A percentile compares a stretch with the other conserved stretches of the same genome.
phyloP scores from a whole-genome alignment of 2,797 vertebrate genomes.

The Oryzias dopingdopingensis region DNA sequence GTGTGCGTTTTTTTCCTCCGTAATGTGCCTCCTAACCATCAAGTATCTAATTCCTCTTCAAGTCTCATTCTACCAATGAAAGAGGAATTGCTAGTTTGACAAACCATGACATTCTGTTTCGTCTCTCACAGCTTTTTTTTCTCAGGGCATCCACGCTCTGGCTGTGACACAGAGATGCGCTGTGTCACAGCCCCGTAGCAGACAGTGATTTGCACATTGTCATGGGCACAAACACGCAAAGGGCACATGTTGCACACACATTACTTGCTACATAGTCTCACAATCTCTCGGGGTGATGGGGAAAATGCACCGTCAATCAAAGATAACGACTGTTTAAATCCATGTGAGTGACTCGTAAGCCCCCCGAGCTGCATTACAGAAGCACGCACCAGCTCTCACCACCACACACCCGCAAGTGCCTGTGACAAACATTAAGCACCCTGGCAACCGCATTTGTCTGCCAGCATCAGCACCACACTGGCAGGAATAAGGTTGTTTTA shows the following conservation, averaged over 20 bases:
- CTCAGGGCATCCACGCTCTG: conserved; percentile 23
- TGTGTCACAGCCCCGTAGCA: conserved; percentile 50
- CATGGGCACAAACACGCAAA: conserved; percentile 26
- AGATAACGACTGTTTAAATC: conserved; percentile 18
- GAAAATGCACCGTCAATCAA: conserved; percentile 2
- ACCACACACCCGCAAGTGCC: conserved; percentile 32
- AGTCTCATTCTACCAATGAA: conserved; percentile 33
- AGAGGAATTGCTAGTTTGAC: conserved; percentile 42
- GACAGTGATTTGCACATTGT: conserved; percentile 33
- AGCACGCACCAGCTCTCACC: conserved; percentile 31
- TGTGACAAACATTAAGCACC: conserved; percentile 34
- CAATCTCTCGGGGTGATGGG: neutral
- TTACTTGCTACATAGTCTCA: conserved; percentile 5
- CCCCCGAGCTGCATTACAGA: conserved; percentile 30
- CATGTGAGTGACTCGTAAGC: conserved; percentile 15
- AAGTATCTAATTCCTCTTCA: conserved; percentile 8
- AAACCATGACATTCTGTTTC: conserved; percentile 58
- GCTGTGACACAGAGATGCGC: conserved; percentile 62
- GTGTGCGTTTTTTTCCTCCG: conserved; percentile 14
- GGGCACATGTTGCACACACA: conserved; percentile 22
- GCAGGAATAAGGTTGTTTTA: conserved; percentile 21
- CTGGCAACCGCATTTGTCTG: conserved; percentile 39
- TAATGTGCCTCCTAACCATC: no score
- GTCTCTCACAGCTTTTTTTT: conserved; percentile 56
- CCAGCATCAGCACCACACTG: conserved; percentile 41